Evolutionary conservation across 1,140 invertebrate genomes (phyloP).

Genomic region (Aricia agestis): DNA sequence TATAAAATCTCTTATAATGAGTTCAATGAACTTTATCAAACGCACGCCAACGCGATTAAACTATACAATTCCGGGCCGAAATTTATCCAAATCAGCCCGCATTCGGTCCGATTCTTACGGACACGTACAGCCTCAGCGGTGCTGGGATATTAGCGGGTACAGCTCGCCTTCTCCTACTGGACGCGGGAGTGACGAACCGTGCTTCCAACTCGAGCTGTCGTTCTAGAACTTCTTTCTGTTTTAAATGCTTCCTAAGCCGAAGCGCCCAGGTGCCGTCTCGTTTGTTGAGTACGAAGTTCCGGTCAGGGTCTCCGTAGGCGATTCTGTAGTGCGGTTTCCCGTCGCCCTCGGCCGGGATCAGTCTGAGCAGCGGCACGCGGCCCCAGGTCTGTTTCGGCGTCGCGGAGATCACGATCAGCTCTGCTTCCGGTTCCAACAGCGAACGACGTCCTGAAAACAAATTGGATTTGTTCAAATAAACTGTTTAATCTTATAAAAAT

Average conservation of each 20-base stretch:
- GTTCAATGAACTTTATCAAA: background rate
- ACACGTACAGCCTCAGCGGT: conserved; percentile 57
- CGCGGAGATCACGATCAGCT: conserved; percentile 51
- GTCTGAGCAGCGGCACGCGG: conserved; percentile 50
- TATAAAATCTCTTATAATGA: background rate
- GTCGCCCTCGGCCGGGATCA: conserved; percentile 47
- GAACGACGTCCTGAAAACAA: conserved; percentile 54
- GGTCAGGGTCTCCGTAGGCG: conserved; percentile 50
- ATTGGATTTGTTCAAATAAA: background rate
- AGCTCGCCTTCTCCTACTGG: conserved; percentile 26
- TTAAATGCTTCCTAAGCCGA: conserved; percentile 45
- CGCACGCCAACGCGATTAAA: background rate
- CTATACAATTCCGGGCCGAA: background rate
- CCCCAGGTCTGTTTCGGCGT: conserved; percentile 58
- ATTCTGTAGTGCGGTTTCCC: conserved; percentile 53
- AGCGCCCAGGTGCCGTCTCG: conserved; percentile 60
- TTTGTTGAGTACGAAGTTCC: conserved; percentile 50
- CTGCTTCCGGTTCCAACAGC: conserved; percentile 53
- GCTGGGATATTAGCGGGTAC: conserved; percentile 37
- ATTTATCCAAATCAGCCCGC: conserved; percentile 17
- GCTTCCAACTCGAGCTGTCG: conserved; percentile 61
- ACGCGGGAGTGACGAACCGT: conserved; percentile 42
- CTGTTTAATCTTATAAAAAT: too few relatives aligned
- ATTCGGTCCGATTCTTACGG: conserved; percentile 47
- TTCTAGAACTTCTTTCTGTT: conserved; percentile 37